These are phyloP conservation scores for Diplosoma virens DNA, from an alignment of 23 tunicate species.

Conservation along the genomic window DNA sequence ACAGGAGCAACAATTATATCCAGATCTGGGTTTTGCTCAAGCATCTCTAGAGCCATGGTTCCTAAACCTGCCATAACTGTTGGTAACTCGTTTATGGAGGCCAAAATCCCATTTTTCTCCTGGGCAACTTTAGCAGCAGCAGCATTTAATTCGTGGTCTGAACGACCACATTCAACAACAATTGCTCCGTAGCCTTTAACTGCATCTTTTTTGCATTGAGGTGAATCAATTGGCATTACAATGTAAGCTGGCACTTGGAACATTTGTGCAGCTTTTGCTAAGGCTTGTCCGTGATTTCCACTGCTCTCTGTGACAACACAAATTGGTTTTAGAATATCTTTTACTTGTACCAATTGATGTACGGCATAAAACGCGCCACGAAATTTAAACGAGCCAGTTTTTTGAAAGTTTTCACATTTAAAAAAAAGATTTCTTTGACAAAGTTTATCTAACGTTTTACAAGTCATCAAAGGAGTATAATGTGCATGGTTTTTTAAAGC, in stretches of 20 bases:
- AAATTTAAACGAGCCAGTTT: slow-evolving; percentile 93
- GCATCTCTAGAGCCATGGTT: slow-evolving; percentile 86
- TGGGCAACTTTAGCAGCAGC: slow-evolving; percentile 40
- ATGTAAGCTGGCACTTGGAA: slow-evolving; percentile 52
- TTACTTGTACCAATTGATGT: neutral
- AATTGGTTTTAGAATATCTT: neutral
- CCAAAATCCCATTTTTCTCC: slow-evolving; percentile 47
- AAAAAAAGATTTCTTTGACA: slow-evolving; percentile 59
- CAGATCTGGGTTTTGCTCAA: slow-evolving; percentile 78
- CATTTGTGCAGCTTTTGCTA: slow-evolving; percentile 74
- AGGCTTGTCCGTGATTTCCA: slow-evolving; percentile 94
- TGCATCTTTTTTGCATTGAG: slow-evolving; percentile 72
- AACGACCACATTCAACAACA: slow-evolving; percentile 52
- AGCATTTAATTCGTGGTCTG: slow-evolving; percentile 44
- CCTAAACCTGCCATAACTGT: slow-evolving; percentile 83
- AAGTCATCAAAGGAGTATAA: slow-evolving; percentile 60
- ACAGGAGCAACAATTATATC: slow-evolving; percentile 87
- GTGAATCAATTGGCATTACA: slow-evolving; percentile 65
- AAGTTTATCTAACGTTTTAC: slow-evolving; percentile 34
- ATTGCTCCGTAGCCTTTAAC: slow-evolving; percentile 76
- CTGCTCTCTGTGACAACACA: slow-evolving; percentile 93
- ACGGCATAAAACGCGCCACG: slow-evolving; percentile 84
- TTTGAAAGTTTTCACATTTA: slow-evolving; percentile 84
- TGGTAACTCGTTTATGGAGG: slow-evolving; percentile 59
- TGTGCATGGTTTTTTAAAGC: slow-evolving; percentile 42